phyloP scores from a whole-genome alignment of 2,113 vertebrate species.

The Meles meles region DNA sequence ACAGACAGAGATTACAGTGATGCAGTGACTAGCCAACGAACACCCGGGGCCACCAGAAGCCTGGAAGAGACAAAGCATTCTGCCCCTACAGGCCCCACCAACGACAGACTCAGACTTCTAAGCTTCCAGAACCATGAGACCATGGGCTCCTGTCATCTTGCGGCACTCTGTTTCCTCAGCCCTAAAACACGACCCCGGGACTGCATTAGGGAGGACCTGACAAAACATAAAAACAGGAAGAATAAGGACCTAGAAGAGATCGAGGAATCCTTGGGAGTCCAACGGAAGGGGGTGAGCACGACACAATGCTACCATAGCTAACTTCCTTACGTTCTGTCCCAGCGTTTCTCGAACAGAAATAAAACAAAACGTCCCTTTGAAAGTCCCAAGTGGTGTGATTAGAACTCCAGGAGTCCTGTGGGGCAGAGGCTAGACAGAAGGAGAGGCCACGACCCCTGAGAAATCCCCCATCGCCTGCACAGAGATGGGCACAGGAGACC shows the following conservation, averaged over 20 bases:
- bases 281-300: neutral
- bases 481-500: neutral
- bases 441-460: neutral
- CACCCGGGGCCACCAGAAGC: neutral
- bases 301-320: neutral
- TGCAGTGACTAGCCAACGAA: neutral
- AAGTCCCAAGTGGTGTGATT: neutral
- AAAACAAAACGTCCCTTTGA: neutral
- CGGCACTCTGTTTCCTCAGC: neutral
- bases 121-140: neutral
- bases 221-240: neutral
- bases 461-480: neutral
- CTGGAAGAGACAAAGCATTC: neutral
- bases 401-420: neutral
- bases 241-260: neutral
- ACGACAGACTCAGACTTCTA: neutral
- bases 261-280: neutral
- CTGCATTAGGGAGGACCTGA: neutral
- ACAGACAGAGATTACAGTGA: neutral
- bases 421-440: neutral
- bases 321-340: neutral
- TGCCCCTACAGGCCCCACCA: neutral
- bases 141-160: neutral
- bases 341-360: neutral
- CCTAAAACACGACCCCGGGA: neutral